Conservation (phyloP, 2,113 vertebrate genomes). For the Hippopotamus amphibius region DNA sequence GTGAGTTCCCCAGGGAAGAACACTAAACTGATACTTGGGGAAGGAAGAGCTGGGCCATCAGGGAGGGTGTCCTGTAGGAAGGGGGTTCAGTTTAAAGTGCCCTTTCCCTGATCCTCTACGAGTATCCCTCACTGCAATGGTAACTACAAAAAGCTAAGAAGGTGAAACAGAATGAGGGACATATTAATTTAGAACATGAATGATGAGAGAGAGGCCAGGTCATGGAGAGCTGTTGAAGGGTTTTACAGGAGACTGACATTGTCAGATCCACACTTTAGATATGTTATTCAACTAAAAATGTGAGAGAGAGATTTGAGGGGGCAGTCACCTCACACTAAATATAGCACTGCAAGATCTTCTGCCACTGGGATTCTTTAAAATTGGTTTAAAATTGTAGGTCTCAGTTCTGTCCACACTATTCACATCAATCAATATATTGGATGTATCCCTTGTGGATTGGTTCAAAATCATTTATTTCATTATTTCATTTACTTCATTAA, state of each 20-base stretch:
- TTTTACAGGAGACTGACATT: not conserved
- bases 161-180: not conserved
- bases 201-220: not conserved
- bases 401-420: conserved; percentile 19
- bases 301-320: conserved; percentile 20
- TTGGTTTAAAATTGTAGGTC: not conserved
- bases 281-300: not conserved
- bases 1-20: not conserved
- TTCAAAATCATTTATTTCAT: conserved; percentile 17
- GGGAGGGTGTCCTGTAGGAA: not conserved
- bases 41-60: not conserved
- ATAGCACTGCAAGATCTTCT: not conserved
- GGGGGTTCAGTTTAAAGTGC: not conserved
- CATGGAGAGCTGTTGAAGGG: not conserved
- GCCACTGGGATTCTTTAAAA: conserved; percentile 4
- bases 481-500: not conserved
- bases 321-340: not conserved
- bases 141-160: not conserved
- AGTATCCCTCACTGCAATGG: not conserved
- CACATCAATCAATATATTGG: not conserved
- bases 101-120: not conserved
- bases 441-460: not conserved
- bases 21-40: not conserved
- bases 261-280: not conserved
- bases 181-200: not conserved